phyloP scores from a whole-genome alignment of 2,113 vertebrate genomes.

The Embiotoca jacksoni region DNA sequence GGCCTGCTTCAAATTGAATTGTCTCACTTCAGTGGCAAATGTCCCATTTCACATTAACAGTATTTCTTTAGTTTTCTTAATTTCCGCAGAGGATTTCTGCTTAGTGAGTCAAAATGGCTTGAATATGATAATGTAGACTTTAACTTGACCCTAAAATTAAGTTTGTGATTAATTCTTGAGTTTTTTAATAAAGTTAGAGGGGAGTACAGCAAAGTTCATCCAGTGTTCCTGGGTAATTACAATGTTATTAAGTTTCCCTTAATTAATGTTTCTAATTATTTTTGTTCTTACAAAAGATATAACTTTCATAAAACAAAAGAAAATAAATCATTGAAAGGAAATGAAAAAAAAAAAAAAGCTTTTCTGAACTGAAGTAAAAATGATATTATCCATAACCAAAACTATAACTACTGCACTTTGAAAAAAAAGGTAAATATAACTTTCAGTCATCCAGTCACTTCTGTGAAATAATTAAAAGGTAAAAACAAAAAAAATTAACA shows the following conservation, averaged over 20 bases:
- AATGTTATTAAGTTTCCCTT: constrained; percentile 12
- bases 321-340: no score
- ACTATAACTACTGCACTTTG: not conserved
- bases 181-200: constrained; percentile 23
- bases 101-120: constrained; percentile 63
- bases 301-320: no score
- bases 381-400: not conserved
- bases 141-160: constrained; percentile 42
- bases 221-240: not conserved
- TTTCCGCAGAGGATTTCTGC: constrained; percentile 65
- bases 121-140: constrained; percentile 53
- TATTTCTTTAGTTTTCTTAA: constrained; percentile 65
- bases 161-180: constrained; percentile 24
- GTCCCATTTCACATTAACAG: constrained; percentile 63
- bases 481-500: no score
- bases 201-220: not conserved
- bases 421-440: not conserved
- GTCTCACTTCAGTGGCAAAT: constrained; percentile 75
- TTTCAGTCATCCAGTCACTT: not conserved
- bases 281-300: not conserved
- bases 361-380: not conserved
- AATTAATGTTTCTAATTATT: not conserved
- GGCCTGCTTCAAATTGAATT: constrained; percentile 75
- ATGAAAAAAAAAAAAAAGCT: no score
- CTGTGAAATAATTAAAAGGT: not conserved